Evolutionary conservation across 2,113 vertebrate species (phyloP).

Genomic region (Syngnathus typhle): DNA sequence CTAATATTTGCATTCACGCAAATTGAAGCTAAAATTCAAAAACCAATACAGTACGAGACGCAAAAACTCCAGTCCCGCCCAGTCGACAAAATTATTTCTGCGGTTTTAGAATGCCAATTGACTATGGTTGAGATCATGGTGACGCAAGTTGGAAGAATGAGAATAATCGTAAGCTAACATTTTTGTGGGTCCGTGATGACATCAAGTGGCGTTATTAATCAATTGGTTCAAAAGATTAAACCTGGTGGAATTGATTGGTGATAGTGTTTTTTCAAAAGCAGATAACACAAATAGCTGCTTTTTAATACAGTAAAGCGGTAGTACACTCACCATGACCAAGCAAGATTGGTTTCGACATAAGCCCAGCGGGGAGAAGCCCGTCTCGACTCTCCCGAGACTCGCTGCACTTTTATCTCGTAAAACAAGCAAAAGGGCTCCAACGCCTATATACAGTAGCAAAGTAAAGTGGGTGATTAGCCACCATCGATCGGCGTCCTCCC

Average conservation of each 20-base stretch:
- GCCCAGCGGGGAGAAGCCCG: slow-evolving; percentile 4
- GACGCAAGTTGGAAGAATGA: too few relatives aligned
- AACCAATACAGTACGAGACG: too few relatives aligned
- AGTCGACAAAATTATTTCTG: too few relatives aligned
- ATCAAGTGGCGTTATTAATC: too few relatives aligned
- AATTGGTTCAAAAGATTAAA: neutral
- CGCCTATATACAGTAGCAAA: slow-evolving; percentile 38
- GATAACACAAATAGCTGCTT: neutral
- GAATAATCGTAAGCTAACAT: too few relatives aligned
- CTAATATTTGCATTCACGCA: neutral
- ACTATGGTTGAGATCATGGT: too few relatives aligned
- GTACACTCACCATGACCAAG: neutral
- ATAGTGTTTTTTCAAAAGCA: neutral
- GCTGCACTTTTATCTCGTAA: slow-evolving; percentile 8
- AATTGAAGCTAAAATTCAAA: too few relatives aligned
- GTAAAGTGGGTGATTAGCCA: slow-evolving; percentile 58
- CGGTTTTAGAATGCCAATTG: too few relatives aligned
- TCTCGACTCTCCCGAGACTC: slow-evolving; percentile 2
- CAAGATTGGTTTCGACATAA: neutral
- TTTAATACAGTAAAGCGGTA: neutral
- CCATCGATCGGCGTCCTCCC: slow-evolving; percentile 51
- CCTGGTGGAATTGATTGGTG: too few relatives aligned
- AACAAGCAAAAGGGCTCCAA: slow-evolving; percentile 19
- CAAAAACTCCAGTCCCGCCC: too few relatives aligned
- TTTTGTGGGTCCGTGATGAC: too few relatives aligned